Evolutionary conservation across 2,797 vertebrate species (phyloP), one percentile per base, ranked within the genome.

Genomic region (Sebastes paucispinis): DNA sequence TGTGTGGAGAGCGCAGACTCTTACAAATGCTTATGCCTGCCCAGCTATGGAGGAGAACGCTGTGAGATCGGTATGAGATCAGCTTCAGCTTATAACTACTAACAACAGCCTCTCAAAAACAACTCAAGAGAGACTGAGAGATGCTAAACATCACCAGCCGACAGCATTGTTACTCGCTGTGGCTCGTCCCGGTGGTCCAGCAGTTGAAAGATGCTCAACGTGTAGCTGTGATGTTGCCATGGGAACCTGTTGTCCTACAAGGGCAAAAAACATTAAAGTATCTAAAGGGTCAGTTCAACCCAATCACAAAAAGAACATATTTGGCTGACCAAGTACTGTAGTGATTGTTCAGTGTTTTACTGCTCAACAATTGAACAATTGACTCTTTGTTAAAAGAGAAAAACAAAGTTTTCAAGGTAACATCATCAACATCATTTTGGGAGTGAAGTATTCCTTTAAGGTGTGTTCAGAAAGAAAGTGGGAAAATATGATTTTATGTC

Each of bases 1-100:
- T 99, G 98, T 96, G 91, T 94, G 93, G 98, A 98, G 92, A 96
- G 94, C 86, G 95, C 95, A 94, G 96, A 97, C 95, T 95, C 96
- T 97, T 98, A 97, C 97, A 97, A 96, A 98, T 99, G 98, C 97
- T 98, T 99, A 97, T 99, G 98, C 97, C 98, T 99, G 95, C 98
- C 98, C 95, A 99, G 97, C 98, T 99, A 99, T 94, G 96, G 96
- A 98, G 98, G 98, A 94, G 92, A 97, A 95, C 96, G 91, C 94
- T 99, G 98, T 96, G 96, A 99, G 95, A 97, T 97, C 85, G 98
- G 98, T 99, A 99, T 83, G 98, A 96, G 94, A 96, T 93, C 86
- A 86, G 97, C 97, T 98, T 97, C 96, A 96, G 97, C 98, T 98
- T 96, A 97, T 92, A 92, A 79, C 60, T 74, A 93, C 88, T 94